Evolutionary conservation across 2,113 vertebrate genomes (phyloP).

Genomic region (Tragelaphus scriptus): DNA sequence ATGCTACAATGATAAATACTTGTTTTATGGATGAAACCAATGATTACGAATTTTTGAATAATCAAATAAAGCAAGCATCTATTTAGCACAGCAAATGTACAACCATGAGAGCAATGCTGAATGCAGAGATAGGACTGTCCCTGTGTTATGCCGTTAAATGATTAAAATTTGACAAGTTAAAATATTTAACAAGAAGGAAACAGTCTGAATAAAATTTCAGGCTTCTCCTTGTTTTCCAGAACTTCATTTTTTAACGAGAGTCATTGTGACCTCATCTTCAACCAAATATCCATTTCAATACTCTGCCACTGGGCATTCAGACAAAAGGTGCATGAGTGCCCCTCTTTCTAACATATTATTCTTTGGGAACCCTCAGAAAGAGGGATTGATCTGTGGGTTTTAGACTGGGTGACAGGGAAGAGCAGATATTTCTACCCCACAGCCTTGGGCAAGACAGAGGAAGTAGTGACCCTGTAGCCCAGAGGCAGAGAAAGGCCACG

Average conservation of each 20-base stretch:
- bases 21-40: background rate
- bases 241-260: background rate
- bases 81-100: rapidly evolving
- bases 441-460: background rate
- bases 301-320: background rate
- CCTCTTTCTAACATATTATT: too few relatives aligned
- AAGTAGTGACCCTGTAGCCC: background rate
- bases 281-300: background rate
- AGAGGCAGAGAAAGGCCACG: background rate
- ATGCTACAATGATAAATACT: background rate
- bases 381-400: background rate
- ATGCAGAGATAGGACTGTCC: background rate
- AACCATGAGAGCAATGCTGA: background rate
- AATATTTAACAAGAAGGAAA: background rate
- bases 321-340: rapidly evolving
- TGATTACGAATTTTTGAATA: background rate
- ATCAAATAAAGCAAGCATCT: background rate
- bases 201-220: background rate
- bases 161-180: background rate
- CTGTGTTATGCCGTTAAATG: background rate
- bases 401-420: background rate
- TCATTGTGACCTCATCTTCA: background rate
- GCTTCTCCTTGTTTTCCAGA: background rate
- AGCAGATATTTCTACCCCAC: background rate
- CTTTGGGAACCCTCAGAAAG: background rate